These are phyloP conservation scores for Hoplias malabaricus DNA, from an alignment of 2,113 vertebrate species.

Conservation along the genomic window DNA sequence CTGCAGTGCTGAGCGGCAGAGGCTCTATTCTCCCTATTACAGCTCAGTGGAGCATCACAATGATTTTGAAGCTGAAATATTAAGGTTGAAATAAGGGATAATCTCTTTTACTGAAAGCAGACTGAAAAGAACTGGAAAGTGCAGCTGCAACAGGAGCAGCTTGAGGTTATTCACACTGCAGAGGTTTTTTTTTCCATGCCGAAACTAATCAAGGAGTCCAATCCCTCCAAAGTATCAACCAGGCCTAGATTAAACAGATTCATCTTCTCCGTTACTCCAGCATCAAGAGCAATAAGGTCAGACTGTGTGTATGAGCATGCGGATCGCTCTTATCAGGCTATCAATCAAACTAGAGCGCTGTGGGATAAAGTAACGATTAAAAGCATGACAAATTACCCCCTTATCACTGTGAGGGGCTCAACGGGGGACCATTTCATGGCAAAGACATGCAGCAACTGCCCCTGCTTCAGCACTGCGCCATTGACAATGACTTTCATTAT, in stretches of 20 bases:
- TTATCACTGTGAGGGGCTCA: neutral
- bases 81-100: too few relatives aligned
- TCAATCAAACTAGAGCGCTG: constrained; percentile 1
- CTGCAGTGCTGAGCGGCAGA: too few relatives aligned
- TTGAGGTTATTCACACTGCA: neutral
- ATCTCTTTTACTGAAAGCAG: too few relatives aligned
- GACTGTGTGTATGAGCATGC: neutral
- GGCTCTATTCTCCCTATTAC: too few relatives aligned
- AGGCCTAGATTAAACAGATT: neutral
- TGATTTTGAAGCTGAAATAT: too few relatives aligned
- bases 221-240: neutral
- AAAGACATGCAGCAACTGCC: neutral
- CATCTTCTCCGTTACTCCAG: neutral
- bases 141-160: neutral
- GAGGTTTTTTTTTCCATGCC: neutral
- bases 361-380: neutral
- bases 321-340: neutral
- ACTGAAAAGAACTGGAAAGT: neutral
- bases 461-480: neutral
- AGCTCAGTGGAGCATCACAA: too few relatives aligned
- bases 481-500: neutral
- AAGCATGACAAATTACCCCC: constrained; percentile 3
- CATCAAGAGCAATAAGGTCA: constrained; percentile 11
- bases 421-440: neutral
- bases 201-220: constrained; percentile 3